Base-by-base conservation (phyloP, 2,888 invertebrate genomes). In the Polylopha cassiicola region DNA sequence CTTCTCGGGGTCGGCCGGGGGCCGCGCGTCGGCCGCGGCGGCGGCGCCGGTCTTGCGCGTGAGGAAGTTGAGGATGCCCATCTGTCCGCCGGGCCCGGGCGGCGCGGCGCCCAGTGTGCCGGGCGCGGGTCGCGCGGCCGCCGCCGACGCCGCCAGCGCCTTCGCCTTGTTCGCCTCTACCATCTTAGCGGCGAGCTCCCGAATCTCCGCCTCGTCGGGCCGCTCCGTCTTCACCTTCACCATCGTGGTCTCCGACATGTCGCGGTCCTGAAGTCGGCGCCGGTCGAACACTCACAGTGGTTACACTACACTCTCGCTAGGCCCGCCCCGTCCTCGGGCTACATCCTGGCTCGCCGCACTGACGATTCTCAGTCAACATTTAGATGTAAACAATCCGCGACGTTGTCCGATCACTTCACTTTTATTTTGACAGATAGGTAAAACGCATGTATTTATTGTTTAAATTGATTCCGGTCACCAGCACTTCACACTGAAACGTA, bases 161-260 rank as follows among this genome's bases (percentile, higher is more conserved):
- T 89, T 89, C 55, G 90, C 90, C 73, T 92, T 92, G 73, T 94
- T 91, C 43, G 92, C 91, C 80, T 95, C 94, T 77, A 92, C 89
- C 90, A 95, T 92, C 80, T 94, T 94, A 60, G 93, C 92, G 53
- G 95, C 95, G 84, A 95, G 69, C 77, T 93, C 94, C 64, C 90
- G 87, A 66, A 95, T 95, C 86, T 95, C 95, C 55, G 93, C 93
- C 73, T 95, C 95, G 87, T 95, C 94, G 49, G 91, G 91, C 72
- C 89, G 87, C 78, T 93, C 93, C 55, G 90, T 89, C 73, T 92
- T 92, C 48, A 92, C 89, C 61, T 86, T 86, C 50, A 88, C 85
- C 56, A 46, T 43, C 48, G 49, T 68, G 61, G 52, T 44, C 31
- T 67, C 67, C 51, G 77, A 74, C 79, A 78, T 81, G 54, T 65